Evolutionary conservation across 2,113 vertebrate species (phyloP).

Genomic region (Bettongia penicillata): DNA sequence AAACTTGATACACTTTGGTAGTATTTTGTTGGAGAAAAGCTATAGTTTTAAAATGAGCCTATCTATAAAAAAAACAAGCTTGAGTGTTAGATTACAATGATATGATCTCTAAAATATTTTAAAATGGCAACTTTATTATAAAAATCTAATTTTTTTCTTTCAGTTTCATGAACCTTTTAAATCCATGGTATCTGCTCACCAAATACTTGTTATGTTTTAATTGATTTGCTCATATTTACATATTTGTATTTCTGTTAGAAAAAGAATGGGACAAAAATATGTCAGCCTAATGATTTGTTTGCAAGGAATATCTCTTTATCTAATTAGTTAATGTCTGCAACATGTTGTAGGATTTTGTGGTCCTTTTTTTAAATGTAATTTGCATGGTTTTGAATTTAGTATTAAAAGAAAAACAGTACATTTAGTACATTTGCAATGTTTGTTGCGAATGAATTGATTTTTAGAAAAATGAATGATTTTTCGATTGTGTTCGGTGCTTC

Average conservation of each 20-base stretch:
- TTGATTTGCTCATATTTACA: constrained; percentile 17
- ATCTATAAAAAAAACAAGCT: background rate
- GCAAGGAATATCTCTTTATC: background rate
- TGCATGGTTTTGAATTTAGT: background rate
- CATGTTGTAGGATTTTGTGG: background rate
- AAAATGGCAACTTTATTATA: constrained; percentile 8
- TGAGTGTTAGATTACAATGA: background rate
- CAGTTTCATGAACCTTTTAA: constrained; percentile 18
- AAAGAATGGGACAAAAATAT: background rate
- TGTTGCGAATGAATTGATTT: background rate
- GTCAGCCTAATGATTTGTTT: background rate
- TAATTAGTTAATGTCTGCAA: background rate
- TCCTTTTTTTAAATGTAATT: background rate
- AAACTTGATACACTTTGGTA: constrained; percentile 24
- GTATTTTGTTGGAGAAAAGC: background rate
- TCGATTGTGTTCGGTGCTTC: constrained; percentile 22
- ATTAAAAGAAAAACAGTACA: background rate
- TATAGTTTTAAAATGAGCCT: background rate
- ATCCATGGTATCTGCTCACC: background rate
- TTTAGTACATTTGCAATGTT: background rate
- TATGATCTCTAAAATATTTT: background rate
- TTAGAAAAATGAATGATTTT: background rate
- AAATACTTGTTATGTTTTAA: constrained; percentile 10
- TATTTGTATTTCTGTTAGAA: background rate
- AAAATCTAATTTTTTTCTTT: background rate